These are phyloP conservation scores for Tiliacea aurago DNA, from an alignment of 2,888 invertebrate species.

Conservation along the genomic window DNA sequence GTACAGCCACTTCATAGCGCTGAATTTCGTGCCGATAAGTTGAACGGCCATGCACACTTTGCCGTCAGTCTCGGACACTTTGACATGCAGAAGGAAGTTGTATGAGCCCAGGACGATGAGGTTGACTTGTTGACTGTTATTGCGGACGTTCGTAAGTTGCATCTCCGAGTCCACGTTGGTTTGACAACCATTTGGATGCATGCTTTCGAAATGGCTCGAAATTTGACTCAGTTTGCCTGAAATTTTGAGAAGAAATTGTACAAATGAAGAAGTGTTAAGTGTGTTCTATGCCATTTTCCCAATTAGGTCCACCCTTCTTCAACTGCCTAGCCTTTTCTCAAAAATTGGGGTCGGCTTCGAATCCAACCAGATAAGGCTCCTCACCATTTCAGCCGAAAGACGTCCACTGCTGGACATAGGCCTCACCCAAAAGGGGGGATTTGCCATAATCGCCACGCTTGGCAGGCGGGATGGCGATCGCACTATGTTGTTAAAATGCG, in stretches of 20 bases:
- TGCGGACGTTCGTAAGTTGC: slow-evolving; percentile 65
- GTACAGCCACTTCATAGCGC: slow-evolving; percentile 82
- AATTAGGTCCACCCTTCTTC: not conserved
- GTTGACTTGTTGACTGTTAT: slow-evolving; percentile 67
- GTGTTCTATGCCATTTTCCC: not conserved
- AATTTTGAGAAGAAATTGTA: not conserved
- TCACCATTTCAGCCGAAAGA: too few species aligned
- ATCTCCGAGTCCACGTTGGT: slow-evolving; percentile 77
- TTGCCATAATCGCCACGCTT: too few species aligned
- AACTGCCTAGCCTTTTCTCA: not conserved
- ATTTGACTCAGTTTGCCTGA: slow-evolving; percentile 79
- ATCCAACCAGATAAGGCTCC: not conserved
- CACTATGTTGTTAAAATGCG: too few species aligned
- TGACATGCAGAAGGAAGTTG: slow-evolving; percentile 78
- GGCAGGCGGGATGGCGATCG: too few species aligned
- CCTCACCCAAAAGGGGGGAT: too few species aligned
- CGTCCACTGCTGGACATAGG: too few species aligned
- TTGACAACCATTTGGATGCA: slow-evolving; percentile 71
- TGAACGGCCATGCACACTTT: slow-evolving; percentile 77
- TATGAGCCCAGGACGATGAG: slow-evolving; percentile 72
- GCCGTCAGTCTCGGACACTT: slow-evolving; percentile 66
- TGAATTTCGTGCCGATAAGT: slow-evolving; percentile 75
- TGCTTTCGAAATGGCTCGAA: slow-evolving; percentile 73
- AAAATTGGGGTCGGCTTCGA: not conserved
- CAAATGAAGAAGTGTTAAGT: not conserved